Conservation (phyloP, 2,797 vertebrate genomes). For the Acipenser transmontanus region DNA sequence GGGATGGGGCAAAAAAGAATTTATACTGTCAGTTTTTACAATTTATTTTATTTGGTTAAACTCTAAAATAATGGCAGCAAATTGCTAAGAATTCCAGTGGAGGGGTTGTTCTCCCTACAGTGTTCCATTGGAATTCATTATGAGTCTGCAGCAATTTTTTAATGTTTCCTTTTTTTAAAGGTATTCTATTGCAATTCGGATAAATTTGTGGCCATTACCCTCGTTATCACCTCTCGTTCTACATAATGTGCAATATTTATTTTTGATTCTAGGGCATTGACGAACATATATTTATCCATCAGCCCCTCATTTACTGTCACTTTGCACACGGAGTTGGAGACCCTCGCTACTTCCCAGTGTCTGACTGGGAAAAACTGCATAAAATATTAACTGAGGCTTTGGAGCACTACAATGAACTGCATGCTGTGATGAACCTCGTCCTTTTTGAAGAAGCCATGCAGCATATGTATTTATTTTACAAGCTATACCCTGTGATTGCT, state of each 20-base stretch:
- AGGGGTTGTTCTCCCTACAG: too few species aligned
- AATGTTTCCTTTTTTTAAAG: too few species aligned
- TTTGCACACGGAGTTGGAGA: conserved; percentile 79
- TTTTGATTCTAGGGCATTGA: conserved; percentile 65
- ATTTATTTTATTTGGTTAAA: too few species aligned
- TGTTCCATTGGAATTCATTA: too few species aligned
- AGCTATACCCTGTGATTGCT: too few species aligned
- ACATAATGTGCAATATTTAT: conserved; percentile 19
- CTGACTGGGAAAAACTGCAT: conserved; percentile 82
- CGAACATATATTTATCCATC: conserved; percentile 81
- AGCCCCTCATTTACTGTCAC: conserved; percentile 83
- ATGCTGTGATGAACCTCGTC: conserved; percentile 60
- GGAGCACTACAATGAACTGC: conserved; percentile 71
- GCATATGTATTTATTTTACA: conserved; percentile 37
- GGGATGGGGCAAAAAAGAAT: too few species aligned
- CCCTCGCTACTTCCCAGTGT: conserved; percentile 66
- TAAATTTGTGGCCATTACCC: too few species aligned
- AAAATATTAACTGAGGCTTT: conserved; percentile 73
- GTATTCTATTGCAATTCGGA: too few species aligned
- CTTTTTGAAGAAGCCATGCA: conserved; percentile 65
- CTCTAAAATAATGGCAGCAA: too few species aligned
- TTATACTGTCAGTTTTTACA: too few species aligned
- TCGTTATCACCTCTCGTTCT: background rate
- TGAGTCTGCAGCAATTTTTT: too few species aligned
- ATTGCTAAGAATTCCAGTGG: too few species aligned